These are phyloP conservation scores for Cosmopolites sordidus DNA, from an alignment of 2,888 invertebrate species.

Conservation along the genomic window DNA sequence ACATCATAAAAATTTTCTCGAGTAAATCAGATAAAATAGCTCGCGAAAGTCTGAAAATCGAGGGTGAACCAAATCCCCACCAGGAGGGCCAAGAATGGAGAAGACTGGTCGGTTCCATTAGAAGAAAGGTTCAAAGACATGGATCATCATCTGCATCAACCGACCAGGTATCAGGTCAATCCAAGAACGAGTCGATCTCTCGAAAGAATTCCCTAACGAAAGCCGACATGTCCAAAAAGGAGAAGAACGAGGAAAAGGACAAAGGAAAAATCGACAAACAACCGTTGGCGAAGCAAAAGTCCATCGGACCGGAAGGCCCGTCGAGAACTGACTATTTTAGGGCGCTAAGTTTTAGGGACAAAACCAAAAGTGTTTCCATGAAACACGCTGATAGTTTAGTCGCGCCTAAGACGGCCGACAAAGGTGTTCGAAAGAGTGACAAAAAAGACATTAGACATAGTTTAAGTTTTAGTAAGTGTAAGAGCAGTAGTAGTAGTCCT, in stretches of 20 bases:
- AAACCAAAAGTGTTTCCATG: constrained; percentile 39
- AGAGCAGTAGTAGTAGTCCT: constrained; percentile 32
- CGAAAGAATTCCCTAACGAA: constrained; percentile 49
- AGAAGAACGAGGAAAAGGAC: constrained; percentile 35
- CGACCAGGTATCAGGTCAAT: constrained; percentile 21
- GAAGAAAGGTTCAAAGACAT: constrained; percentile 48
- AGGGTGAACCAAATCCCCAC: constrained; percentile 31
- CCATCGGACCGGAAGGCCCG: constrained; percentile 38
- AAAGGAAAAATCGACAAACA: constrained; percentile 43
- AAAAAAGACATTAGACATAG: constrained; percentile 39
- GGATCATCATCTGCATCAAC: constrained; percentile 36
- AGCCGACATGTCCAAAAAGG: constrained; percentile 38
- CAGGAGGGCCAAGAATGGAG: constrained; percentile 45
- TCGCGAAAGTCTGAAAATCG: constrained; percentile 44
- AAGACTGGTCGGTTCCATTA: constrained; percentile 49
- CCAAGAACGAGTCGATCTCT: constrained; percentile 39
- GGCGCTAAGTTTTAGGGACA: constrained; percentile 42
- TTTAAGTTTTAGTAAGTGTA: constrained; percentile 39
- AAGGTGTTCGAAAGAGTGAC: constrained; percentile 47
- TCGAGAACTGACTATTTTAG: constrained; percentile 37
- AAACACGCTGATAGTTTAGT: constrained; percentile 37
- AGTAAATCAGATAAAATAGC: constrained; percentile 42
- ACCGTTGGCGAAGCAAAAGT: constrained; percentile 42
- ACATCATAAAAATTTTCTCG: constrained; percentile 44
- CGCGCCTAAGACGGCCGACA: constrained; percentile 33